phyloP scores from a whole-genome alignment of 2,797 vertebrate genomes.

The Glossophaga mutica region DNA sequence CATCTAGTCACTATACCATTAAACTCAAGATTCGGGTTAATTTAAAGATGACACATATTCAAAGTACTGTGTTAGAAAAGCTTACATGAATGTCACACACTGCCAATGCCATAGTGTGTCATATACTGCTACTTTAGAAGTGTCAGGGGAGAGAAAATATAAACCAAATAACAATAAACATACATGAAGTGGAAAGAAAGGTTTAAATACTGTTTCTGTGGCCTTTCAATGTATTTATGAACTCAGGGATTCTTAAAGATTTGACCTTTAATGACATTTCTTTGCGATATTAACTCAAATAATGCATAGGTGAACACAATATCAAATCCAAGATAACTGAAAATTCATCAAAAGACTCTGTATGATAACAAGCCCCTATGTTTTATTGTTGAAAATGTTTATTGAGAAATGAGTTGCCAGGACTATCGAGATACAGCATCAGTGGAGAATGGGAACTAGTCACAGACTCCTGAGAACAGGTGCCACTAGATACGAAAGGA shows the following conservation, averaged over 20 bases:
- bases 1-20: neutral
- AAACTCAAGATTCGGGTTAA: neutral
- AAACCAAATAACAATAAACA: constrained; percentile 22
- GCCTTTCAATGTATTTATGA: neutral
- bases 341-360: neutral
- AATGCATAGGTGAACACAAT: neutral
- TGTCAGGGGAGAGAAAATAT: neutral
- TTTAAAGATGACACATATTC: neutral
- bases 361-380: neutral
- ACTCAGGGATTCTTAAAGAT: neutral
- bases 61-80: neutral
- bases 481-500: neutral
- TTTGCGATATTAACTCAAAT: constrained; percentile 26
- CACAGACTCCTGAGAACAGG: accelerated
- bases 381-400: neutral
- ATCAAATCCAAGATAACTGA: neutral
- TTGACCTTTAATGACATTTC: constrained; percentile 35
- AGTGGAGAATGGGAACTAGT: neutral
- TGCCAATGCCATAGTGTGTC: neutral
- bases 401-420: neutral
- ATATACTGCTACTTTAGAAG: neutral
- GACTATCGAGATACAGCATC: neutral
- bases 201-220: neutral
- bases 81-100: neutral
- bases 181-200: neutral